A percentile compares a stretch with the other conserved stretches of the same genome.
These are phyloP conservation scores for Papilio polyxenes DNA, from an alignment of 1,140 invertebrate genomes.

Conservation along the genomic window DNA sequence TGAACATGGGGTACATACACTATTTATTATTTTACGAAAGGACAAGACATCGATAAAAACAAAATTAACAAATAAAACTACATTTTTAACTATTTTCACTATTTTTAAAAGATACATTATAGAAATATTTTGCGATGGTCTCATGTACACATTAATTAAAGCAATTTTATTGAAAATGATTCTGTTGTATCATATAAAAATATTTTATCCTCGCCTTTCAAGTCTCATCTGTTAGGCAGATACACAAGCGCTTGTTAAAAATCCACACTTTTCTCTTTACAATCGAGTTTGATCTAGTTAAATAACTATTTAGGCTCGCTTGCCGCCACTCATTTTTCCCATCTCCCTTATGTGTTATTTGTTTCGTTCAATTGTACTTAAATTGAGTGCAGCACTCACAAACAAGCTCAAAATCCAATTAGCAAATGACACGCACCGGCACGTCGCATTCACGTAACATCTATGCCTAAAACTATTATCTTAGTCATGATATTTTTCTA, in stretches of 20 bases:
- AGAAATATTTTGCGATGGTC: neutral
- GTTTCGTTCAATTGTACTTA: constrained; percentile 12
- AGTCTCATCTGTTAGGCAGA: neutral
- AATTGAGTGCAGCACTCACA: neutral
- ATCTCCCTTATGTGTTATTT: constrained; percentile 11
- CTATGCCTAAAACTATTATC: constrained; percentile 6
- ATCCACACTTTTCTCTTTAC: neutral
- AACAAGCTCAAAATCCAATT: constrained; percentile 11
- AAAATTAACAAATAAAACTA: no score
- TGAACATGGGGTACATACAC: neutral
- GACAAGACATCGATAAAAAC: neutral
- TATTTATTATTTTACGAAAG: neutral
- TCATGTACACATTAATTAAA: neutral
- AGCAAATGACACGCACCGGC: neutral
- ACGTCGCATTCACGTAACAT: neutral
- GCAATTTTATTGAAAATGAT: neutral
- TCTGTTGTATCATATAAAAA: neutral
- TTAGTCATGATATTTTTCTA: neutral
- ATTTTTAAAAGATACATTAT: neutral
- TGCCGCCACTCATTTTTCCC: constrained; percentile 5
- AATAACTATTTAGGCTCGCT: neutral
- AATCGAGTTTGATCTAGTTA: constrained; percentile 13
- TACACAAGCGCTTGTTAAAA: constrained; percentile 22
- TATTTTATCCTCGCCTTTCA: neutral
- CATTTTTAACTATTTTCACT: no score